These are phyloP conservation scores for Acanthosepion pharaonis DNA, from an alignment of 2,888 invertebrate species.

Conservation along the genomic window DNA sequence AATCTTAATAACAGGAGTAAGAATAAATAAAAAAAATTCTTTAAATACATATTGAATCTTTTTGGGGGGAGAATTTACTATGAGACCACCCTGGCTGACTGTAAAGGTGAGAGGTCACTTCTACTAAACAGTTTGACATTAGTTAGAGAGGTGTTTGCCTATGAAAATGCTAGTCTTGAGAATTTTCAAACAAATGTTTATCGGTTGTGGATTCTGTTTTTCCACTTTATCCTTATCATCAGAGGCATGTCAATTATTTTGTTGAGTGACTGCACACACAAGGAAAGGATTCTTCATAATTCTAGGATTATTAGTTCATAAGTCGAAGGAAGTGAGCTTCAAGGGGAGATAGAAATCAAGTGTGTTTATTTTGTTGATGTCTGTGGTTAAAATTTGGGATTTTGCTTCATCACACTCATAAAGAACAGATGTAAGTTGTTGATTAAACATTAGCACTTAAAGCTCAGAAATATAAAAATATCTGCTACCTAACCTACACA, in stretches of 20 bases:
- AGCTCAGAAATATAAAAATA: not conserved
- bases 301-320: not conserved
- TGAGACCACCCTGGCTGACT: not conserved
- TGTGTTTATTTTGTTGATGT: not conserved
- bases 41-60: too few species aligned
- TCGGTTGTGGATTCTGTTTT: not conserved
- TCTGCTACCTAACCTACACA: too few species aligned
- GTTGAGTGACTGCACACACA: not conserved
- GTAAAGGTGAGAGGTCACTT: slow-evolving; percentile 4
- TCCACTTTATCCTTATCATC: not conserved
- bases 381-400: not conserved
- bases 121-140: not conserved
- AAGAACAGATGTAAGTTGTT: slow-evolving; percentile 8
- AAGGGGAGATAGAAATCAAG: not conserved
- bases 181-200: not conserved
- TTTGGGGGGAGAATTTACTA: not conserved
- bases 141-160: not conserved
- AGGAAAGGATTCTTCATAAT: not conserved
- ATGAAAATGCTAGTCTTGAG: not conserved
- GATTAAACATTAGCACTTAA: not conserved
- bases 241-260: not conserved
- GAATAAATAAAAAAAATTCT: too few species aligned
- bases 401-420: not conserved
- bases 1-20: too few species aligned
- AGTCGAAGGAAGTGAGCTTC: not conserved